phyloP scores from a whole-genome alignment of 2,888 invertebrate species.

The Chironomus tentans region DNA sequence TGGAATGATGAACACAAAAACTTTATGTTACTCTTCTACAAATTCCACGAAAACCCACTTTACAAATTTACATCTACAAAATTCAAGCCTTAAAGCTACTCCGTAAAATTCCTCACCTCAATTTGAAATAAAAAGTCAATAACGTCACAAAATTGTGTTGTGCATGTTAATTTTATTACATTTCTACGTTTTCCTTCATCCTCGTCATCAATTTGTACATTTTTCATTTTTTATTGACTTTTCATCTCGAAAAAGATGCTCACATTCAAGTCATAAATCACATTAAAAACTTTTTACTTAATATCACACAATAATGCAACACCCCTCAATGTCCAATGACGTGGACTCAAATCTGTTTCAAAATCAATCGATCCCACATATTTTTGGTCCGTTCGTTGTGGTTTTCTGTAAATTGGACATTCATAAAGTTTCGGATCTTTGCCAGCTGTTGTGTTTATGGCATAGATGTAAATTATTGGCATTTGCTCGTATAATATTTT shows the following conservation, averaged over 20 bases:
- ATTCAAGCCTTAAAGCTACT: no score
- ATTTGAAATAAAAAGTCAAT: no score
- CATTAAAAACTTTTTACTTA: slow-evolving; percentile 51
- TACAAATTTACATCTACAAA: no score
- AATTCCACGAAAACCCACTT: no score
- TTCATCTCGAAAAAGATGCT: not conserved
- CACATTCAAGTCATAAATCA: not conserved
- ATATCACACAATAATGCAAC: slow-evolving; percentile 96
- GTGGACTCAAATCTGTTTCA: slow-evolving; percentile 82
- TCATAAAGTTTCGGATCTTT: slow-evolving; percentile 88
- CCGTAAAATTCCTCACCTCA: no score
- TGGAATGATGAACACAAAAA: no score
- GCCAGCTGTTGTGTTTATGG: slow-evolving; percentile 86
- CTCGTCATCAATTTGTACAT: no score
- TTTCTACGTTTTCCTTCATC: no score
- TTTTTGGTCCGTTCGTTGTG: slow-evolving; percentile 86
- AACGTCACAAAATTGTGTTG: no score
- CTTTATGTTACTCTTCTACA: no score
- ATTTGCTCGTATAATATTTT: slow-evolving; percentile 91
- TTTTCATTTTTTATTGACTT: not conserved
- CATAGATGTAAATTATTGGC: slow-evolving; percentile 94
- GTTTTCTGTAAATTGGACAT: slow-evolving; percentile 94
- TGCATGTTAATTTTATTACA: no score
- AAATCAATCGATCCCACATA: slow-evolving; percentile 94
- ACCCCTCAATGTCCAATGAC: slow-evolving; percentile 91